Conservation (phyloP, 2,113 vertebrate genomes). For the Naja naja region DNA sequence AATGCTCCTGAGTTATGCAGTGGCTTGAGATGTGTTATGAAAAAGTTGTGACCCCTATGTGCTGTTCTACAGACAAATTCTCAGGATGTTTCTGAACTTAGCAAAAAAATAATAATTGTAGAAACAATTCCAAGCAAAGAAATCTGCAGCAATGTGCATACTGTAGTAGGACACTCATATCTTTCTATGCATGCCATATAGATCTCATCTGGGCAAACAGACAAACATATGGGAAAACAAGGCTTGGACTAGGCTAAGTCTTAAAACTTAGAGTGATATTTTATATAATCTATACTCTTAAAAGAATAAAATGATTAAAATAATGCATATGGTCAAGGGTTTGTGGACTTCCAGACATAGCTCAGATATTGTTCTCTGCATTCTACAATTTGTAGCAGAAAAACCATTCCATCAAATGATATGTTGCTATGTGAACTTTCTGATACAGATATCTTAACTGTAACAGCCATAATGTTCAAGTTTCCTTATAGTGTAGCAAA, state of each 20-base stretch:
- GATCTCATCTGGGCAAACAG: not conserved
- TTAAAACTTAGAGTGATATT: not conserved
- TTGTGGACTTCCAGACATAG: not conserved
- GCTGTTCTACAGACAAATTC: not conserved
- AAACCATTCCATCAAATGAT: not conserved
- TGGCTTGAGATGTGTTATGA: not conserved
- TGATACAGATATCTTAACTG: not conserved
- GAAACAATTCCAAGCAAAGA: not conserved
- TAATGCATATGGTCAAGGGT: not conserved
- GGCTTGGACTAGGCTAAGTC: not conserved
- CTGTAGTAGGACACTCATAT: not conserved
- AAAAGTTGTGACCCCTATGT: not conserved
- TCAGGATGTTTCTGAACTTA: not conserved
- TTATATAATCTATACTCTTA: not conserved
- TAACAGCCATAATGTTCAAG: not conserved
- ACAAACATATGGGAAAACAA: not conserved
- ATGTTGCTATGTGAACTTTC: not conserved
- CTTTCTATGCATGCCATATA: not conserved
- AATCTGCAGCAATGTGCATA: too few species aligned
- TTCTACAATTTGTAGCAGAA: not conserved
- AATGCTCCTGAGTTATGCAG: too few species aligned
- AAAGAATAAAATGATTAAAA: not conserved
- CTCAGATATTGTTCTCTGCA: not conserved
- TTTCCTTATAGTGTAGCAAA: not conserved
- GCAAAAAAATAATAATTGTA: too few species aligned